Conservation (phyloP, 2,113 vertebrate species). For the Oncorhynchus tshawytscha region DNA sequence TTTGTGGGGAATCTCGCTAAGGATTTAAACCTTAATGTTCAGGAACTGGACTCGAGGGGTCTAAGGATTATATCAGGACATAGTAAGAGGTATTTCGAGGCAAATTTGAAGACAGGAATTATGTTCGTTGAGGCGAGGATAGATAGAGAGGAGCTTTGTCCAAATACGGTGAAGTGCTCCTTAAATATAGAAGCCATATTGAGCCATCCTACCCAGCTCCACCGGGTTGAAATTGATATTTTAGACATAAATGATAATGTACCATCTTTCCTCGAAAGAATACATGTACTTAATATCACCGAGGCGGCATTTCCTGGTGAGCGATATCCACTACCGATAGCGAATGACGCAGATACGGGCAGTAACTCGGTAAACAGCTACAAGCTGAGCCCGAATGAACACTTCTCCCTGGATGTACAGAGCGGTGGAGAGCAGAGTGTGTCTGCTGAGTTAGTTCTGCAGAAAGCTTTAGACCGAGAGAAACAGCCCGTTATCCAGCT, state of each 20-base stretch:
- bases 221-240: no score
- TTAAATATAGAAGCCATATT: no score
- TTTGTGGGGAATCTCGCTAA: no score
- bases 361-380: conserved; percentile 29
- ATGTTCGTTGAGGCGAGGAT: conserved; percentile 60
- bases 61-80: conserved; percentile 48
- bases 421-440: conserved; percentile 58
- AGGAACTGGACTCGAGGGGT: no score
- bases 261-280: conserved; percentile 42
- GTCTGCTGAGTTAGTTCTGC: no score
- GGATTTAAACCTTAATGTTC: no score
- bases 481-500: no score
- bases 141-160: conserved; percentile 38
- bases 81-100: conserved; percentile 60
- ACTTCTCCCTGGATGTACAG: conserved; percentile 33
- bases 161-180: no score
- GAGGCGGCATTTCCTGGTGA: conserved; percentile 8
- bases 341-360: conserved; percentile 44
- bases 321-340: conserved; percentile 38
- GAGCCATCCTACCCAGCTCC: no score
- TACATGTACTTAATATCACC: conserved; percentile 13
- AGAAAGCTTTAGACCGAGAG: no score
- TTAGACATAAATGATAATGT: conserved; percentile 67
- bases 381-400: conserved; percentile 33
- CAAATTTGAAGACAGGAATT: conserved; percentile 58